Percentiles rank a stretch among this genome's conserved stretches.
phyloP scores from a whole-genome alignment of 2,113 vertebrate species.

The Theristicus caerulescens region DNA sequence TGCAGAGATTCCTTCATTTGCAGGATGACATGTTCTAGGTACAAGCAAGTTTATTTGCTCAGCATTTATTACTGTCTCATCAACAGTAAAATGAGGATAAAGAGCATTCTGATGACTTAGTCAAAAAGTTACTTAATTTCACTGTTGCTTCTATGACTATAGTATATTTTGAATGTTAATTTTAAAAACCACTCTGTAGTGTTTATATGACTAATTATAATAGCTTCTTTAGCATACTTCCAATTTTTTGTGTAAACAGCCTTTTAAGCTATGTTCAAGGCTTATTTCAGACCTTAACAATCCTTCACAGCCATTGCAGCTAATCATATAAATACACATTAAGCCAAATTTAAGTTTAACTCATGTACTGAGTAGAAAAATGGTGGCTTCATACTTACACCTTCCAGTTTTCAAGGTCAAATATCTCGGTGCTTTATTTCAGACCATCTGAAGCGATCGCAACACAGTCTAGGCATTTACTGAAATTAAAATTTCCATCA shows the following conservation, averaged over 20 bases:
- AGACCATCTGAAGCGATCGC: neutral
- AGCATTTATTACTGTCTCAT: neutral
- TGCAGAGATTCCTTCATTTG: neutral
- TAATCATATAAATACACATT: neutral
- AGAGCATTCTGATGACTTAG: neutral
- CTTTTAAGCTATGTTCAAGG: constrained; percentile 5
- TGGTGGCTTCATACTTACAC: neutral
- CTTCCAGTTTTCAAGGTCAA: neutral
- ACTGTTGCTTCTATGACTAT: neutral
- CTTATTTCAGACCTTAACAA: constrained; percentile 11
- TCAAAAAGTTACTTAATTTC: neutral
- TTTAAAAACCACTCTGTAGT: neutral
- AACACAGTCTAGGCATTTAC: neutral
- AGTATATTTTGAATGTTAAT: neutral
- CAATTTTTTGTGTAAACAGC: neutral
- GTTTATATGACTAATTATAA: constrained; percentile 39
- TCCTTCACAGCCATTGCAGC: neutral
- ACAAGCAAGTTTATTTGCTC: neutral
- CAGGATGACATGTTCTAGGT: neutral
- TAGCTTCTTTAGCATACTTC: neutral
- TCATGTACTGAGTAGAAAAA: neutral
- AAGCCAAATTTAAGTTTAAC: constrained; percentile 16
- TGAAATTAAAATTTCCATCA: neutral
- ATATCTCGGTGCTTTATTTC: neutral
- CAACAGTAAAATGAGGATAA: neutral